phyloP scores from a whole-genome alignment of 2,113 vertebrate species.

The Melanerpes aurifrons region DNA sequence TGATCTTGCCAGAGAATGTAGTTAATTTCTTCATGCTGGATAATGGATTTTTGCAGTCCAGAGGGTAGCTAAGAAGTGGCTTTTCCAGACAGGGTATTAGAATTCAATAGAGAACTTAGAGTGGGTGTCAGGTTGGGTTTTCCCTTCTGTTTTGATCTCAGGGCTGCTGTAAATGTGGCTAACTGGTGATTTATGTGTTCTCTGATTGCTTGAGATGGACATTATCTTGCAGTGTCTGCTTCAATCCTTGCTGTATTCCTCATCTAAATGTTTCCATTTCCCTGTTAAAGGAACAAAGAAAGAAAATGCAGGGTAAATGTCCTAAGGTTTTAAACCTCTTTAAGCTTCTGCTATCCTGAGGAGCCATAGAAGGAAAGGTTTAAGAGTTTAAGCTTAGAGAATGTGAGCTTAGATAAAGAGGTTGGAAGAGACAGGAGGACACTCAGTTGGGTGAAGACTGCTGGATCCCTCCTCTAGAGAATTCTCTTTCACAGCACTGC shows the following conservation, averaged over 20 bases:
- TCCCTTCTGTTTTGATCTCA: background rate
- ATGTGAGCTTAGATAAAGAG: background rate
- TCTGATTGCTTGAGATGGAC: slow-evolving; percentile 11
- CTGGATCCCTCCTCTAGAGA: background rate
- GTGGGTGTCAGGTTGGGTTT: background rate
- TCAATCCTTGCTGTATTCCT: slow-evolving; percentile 34
- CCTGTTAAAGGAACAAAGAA: background rate
- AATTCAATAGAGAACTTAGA: background rate
- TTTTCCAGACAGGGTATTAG: background rate
- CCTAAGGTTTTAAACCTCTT: background rate
- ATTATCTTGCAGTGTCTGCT: slow-evolving; percentile 21
- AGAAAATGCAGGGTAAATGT: background rate
- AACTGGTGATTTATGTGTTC: background rate
- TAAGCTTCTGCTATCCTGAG: background rate
- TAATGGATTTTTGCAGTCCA: background rate
- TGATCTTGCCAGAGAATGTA: background rate
- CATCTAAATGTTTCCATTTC: slow-evolving; percentile 15
- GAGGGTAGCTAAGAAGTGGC: background rate
- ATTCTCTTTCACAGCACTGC: background rate
- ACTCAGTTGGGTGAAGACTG: background rate
- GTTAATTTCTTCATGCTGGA: background rate
- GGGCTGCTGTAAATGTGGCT: background rate
- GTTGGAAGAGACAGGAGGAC: background rate
- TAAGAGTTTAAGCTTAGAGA: background rate
- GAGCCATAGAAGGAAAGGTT: background rate